A percentile compares a stretch with the other conserved stretches of the same genome.
phyloP scores from a whole-genome alignment of 2,113 vertebrate genomes.

The Trogon melanurus region DNA sequence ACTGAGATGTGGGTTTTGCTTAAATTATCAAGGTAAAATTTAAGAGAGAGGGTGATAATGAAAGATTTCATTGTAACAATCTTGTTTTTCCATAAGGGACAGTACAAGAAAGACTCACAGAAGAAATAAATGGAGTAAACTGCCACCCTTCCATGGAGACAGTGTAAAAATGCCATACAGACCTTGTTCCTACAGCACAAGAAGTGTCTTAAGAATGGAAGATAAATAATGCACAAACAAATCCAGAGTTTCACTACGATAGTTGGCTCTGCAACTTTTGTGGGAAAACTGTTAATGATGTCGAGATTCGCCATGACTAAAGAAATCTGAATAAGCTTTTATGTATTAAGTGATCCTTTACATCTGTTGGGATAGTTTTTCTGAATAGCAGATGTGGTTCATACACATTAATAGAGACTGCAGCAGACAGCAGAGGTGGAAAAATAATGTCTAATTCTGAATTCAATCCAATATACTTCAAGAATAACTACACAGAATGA shows the following conservation, averaged over 20 bases:
- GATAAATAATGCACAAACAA: neutral
- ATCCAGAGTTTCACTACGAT: neutral
- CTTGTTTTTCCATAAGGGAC: neutral
- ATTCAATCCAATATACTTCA: neutral
- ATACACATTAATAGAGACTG: neutral
- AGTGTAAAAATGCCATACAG: neutral
- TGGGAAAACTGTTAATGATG: neutral
- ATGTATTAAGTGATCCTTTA: neutral
- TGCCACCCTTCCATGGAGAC: neutral
- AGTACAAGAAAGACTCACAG: neutral
- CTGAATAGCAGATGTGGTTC: neutral
- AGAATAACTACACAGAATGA: neutral
- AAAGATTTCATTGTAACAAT: neutral
- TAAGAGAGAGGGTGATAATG: neutral
- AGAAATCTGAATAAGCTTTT: neutral
- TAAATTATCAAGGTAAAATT: neutral
- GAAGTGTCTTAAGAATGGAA: neutral
- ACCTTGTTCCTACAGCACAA: neutral
- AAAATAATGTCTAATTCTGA: neutral
- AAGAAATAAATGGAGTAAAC: neutral
- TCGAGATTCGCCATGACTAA: rapidly evolving
- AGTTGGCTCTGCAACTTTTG: neutral
- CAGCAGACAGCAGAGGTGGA: neutral
- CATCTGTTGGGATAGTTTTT: neutral
- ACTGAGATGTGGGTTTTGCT: neutral